phyloP scores from a whole-genome alignment of 2,888 invertebrate genomes.

The Tipula helvola region DNA sequence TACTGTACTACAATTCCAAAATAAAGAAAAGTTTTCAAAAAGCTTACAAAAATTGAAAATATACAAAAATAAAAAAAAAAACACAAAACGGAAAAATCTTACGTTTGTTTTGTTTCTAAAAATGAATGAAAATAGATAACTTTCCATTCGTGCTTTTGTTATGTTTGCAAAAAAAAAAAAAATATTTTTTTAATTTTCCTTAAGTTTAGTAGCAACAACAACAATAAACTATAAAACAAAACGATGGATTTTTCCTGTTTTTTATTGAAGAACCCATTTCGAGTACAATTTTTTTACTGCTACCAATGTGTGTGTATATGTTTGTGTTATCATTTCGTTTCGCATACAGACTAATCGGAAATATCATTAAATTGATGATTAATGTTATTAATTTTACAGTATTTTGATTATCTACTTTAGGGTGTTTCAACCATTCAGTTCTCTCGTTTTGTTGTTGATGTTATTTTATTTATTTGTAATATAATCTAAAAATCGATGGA shows the following conservation, averaged over 20 bases:
- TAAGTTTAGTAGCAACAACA: not conserved
- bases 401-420: not conserved
- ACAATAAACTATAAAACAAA: not conserved
- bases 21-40: not conserved
- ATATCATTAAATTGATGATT: not conserved
- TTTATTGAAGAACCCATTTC: not conserved
- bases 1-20: not conserved
- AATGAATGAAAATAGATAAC: not conserved
- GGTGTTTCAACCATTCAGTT: not conserved
- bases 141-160: not conserved
- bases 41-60: not conserved
- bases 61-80: not conserved
- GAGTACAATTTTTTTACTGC: not conserved
- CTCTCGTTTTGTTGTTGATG: not conserved
- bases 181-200: not conserved
- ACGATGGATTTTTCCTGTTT: not conserved
- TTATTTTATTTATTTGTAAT: not conserved
- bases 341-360: not conserved
- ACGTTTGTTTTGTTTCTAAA: not conserved
- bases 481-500: not conserved
- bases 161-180: not conserved
- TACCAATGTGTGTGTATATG: not conserved
- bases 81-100: not conserved
- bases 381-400: not conserved
- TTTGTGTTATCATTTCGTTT: not conserved